A percentile compares a stretch with the other conserved stretches of the same genome.
Evolutionary conservation across 2,888 invertebrate species (phyloP).

Genomic region (Pediacus dermestoides): DNA sequence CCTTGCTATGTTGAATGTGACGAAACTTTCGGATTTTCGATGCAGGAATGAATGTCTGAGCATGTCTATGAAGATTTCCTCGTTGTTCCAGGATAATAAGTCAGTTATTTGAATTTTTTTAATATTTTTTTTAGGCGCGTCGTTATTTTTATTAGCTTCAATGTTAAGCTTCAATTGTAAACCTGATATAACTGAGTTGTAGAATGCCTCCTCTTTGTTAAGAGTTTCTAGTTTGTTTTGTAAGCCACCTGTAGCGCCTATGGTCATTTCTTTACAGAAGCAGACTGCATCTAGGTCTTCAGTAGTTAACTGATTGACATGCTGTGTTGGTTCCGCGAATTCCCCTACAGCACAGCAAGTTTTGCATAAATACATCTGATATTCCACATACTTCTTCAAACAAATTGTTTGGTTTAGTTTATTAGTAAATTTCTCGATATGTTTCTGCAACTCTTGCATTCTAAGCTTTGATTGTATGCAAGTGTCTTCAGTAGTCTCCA

Average conservation of each 20-base stretch:
- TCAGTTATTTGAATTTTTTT: constrained; percentile 37
- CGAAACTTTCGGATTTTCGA: constrained; percentile 42
- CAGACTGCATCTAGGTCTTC: neutral
- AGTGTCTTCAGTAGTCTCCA: constrained; percentile 1
- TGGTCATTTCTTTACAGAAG: constrained; percentile 1
- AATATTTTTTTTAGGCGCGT: constrained; percentile 15
- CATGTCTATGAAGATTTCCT: constrained; percentile 47
- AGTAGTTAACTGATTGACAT: too few species aligned
- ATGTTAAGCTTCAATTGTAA: constrained; percentile 21
- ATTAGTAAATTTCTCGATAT: neutral
- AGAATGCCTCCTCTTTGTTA: constrained; percentile 22
- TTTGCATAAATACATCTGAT: too few species aligned
- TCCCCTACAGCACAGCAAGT: too few species aligned
- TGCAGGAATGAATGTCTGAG: constrained; percentile 54
- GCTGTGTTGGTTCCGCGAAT: too few species aligned
- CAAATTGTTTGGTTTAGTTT: neutral
- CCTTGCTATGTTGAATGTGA: constrained; percentile 38
- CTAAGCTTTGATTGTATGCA: neutral
- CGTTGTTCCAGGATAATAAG: constrained; percentile 55
- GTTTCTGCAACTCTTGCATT: neutral
- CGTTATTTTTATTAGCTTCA: too few species aligned
- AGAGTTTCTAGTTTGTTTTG: constrained; percentile 4
- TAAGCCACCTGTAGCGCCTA: too few species aligned
- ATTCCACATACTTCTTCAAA: constrained; percentile 1
- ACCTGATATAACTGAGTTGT: constrained; percentile 19